Percentiles rank a stretch among this genome's conserved stretches.
Evolutionary conservation across 2,113 vertebrate genomes (phyloP).

Genomic region (Periophthalmodon schlosseri): DNA sequence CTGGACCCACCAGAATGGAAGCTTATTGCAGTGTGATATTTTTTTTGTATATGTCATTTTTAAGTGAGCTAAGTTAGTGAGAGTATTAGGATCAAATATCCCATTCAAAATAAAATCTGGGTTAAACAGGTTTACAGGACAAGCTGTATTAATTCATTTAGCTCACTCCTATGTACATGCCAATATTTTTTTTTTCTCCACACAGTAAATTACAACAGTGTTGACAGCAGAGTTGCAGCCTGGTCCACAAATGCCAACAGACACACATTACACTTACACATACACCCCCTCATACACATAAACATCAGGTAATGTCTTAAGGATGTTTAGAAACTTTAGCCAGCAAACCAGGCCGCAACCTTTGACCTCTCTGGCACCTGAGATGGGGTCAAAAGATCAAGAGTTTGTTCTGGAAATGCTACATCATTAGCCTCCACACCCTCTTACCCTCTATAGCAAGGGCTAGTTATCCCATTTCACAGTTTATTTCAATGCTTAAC

Average conservation of each 20-base stretch:
- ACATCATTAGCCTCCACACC: conserved; percentile 4
- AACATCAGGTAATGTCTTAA: conserved; percentile 15
- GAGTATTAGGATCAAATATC: no score
- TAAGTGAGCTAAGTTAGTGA: no score
- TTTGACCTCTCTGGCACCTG: conserved; percentile 35
- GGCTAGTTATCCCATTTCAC: neutral
- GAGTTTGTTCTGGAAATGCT: conserved; percentile 35
- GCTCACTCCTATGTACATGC: neutral
- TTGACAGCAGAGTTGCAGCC: conserved; percentile 31
- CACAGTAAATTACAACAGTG: conserved; percentile 19
- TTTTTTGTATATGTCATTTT: no score
- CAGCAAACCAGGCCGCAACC: conserved; percentile 18
- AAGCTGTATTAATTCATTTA: no score
- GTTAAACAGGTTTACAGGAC: no score
- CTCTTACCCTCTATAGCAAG: conserved; percentile 1
- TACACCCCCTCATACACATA: neutral
- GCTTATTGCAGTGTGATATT: no score
- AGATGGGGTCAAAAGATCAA: conserved; percentile 49
- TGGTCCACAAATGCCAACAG: conserved; percentile 10
- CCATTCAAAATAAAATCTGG: no score
- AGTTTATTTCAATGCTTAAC: neutral
- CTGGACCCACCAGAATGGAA: no score
- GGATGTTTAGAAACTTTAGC: conserved; percentile 54
- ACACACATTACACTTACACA: conserved; percentile 10
- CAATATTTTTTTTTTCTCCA: conserved; percentile 26